Percentiles rank a stretch among this genome's conserved stretches.
Evolutionary conservation across 2,888 invertebrate species (phyloP).

Genomic region (Acanthococcus lagerstroemiae): DNA sequence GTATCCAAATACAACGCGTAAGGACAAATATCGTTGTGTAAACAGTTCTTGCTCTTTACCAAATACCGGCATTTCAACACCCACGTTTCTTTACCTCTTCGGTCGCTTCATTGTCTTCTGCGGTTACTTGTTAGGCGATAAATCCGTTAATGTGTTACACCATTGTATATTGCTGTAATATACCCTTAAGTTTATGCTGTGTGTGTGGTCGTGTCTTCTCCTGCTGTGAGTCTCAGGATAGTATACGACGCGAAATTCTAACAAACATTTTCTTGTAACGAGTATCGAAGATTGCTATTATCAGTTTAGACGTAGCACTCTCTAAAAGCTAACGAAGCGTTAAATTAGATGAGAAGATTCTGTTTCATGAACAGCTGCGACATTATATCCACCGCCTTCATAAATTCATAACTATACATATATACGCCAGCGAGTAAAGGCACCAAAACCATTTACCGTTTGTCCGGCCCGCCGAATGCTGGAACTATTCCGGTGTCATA

Average conservation of each 20-base stretch:
- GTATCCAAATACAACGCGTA: constrained; percentile 9
- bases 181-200: constrained; percentile 21
- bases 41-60: constrained; percentile 24
- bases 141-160: constrained; percentile 26
- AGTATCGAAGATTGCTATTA: constrained; percentile 27
- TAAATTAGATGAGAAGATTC: constrained; percentile 22
- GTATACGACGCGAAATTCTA: constrained; percentile 21
- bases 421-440: too few species aligned
- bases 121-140: constrained; percentile 27
- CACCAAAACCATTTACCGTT: too few species aligned
- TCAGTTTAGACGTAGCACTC: constrained; percentile 6
- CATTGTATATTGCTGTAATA: constrained; percentile 19
- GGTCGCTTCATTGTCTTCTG: constrained; percentile 21
- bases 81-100: constrained; percentile 9
- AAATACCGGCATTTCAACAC: constrained; percentile 28
- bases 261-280: constrained; percentile 24
- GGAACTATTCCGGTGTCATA: too few species aligned
- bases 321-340: constrained; percentile 23
- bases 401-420: constrained; percentile 24
- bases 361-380: constrained; percentile 6
- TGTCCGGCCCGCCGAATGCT: too few species aligned
- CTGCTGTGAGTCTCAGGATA: constrained; percentile 26
- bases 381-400: constrained; percentile 16
- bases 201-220: constrained; percentile 28
- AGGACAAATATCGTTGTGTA: constrained; percentile 25